Conservation (phyloP, 2,888 invertebrate species). For the Polietes domitor region DNA sequence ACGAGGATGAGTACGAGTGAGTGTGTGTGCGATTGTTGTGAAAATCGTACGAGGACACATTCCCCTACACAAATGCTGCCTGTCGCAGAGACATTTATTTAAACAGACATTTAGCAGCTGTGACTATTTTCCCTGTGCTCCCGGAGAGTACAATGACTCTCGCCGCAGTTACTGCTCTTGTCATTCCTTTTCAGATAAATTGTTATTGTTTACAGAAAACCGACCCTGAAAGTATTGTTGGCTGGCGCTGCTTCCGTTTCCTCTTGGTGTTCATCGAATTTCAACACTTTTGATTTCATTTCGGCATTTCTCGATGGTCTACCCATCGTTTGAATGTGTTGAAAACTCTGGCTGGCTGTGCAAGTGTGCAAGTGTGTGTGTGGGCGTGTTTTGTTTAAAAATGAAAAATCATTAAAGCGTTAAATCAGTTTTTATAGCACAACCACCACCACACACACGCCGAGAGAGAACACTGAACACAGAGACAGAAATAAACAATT, state of each 20-base stretch:
- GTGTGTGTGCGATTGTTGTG: not conserved
- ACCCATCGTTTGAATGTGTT: slow-evolving; percentile 46
- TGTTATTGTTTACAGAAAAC: slow-evolving; percentile 60
- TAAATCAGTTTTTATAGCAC: slow-evolving; percentile 63
- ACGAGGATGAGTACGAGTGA: not conserved
- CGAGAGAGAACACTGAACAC: not conserved
- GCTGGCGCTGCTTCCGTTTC: slow-evolving; percentile 44
- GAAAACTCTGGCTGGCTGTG: slow-evolving; percentile 30
- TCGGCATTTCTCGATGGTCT: not conserved
- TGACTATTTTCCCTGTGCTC: slow-evolving; percentile 55
- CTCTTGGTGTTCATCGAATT: slow-evolving; percentile 34
- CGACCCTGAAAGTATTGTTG: slow-evolving; percentile 47
- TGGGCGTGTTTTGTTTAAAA: slow-evolving; percentile 32
- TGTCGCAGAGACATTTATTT: slow-evolving; percentile 58
- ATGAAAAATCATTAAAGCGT: slow-evolving; percentile 62
- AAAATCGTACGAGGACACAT: not conserved
- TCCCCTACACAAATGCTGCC: slow-evolving; percentile 8
- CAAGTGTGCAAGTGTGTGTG: not conserved
- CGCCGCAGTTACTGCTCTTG: slow-evolving; percentile 15
- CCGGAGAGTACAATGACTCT: slow-evolving; percentile 48
- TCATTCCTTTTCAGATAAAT: slow-evolving; percentile 48
- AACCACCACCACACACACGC: not conserved
- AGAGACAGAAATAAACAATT: slow-evolving; percentile 15
- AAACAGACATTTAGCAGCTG: slow-evolving; percentile 66
- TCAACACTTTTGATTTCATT: slow-evolving; percentile 65